A percentile compares a stretch with the other conserved stretches of the same genome.
phyloP scores from a whole-genome alignment of 2,113 vertebrate species.

The Larimichthys polyactis region DNA sequence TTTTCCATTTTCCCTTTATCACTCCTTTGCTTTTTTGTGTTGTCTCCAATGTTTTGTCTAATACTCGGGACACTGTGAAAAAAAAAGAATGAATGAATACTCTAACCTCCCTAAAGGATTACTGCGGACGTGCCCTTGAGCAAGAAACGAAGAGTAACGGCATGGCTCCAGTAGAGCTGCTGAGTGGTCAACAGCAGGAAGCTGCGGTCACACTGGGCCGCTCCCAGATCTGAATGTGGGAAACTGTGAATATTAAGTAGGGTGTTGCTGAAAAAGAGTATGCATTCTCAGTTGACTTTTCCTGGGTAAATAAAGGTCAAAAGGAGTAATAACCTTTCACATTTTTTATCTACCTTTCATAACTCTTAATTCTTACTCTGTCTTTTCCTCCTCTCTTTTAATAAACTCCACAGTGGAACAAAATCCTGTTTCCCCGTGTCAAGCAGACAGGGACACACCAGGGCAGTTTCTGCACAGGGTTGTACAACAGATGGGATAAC shows the following conservation, averaged over 20 bases:
- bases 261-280: slow-evolving; percentile 28
- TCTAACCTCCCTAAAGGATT: not conserved
- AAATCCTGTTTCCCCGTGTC: slow-evolving; percentile 46
- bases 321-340: slow-evolving; percentile 39
- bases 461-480: not conserved
- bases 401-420: slow-evolving; percentile 54
- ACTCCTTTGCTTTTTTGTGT: not conserved
- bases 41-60: not conserved
- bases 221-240: slow-evolving; percentile 45
- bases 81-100: not conserved
- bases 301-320: slow-evolving; percentile 48
- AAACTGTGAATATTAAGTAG: slow-evolving; percentile 46
- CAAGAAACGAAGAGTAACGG: slow-evolving; percentile 12
- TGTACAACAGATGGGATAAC: slow-evolving; percentile 25
- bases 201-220: slow-evolving; percentile 33
- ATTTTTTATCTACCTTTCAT: slow-evolving; percentile 42
- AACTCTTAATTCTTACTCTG: slow-evolving; percentile 45
- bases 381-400: slow-evolving; percentile 45
- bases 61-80: not conserved
- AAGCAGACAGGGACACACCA: slow-evolving; percentile 29
- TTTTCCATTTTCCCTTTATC: slow-evolving; percentile 5
- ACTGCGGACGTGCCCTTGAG: slow-evolving; percentile 5
- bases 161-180: slow-evolving; percentile 12
- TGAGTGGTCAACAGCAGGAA: slow-evolving; percentile 31
- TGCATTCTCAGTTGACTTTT: slow-evolving; percentile 30